Conservation (phyloP, 2,113 vertebrate genomes). For the Etheostoma spectabile region DNA sequence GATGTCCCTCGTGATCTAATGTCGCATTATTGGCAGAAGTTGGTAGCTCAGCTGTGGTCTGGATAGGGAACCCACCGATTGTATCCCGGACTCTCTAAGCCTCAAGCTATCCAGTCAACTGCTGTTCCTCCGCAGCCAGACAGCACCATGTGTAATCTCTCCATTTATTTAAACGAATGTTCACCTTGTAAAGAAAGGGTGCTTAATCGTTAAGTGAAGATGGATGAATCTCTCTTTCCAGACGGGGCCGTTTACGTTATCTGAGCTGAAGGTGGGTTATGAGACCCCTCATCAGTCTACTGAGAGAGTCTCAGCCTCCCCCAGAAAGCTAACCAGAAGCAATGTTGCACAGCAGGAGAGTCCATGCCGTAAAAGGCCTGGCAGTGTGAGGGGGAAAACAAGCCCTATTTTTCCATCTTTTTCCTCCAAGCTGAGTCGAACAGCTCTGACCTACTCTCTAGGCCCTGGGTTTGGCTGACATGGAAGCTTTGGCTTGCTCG, state of each 20-base stretch:
- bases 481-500: constrained; percentile 74
- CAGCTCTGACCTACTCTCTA: constrained; percentile 74
- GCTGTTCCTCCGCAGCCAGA: constrained; percentile 47
- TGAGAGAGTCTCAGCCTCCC: constrained; percentile 33
- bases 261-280: constrained; percentile 35
- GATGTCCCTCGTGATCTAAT: constrained; percentile 68
- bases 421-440: constrained; percentile 65
- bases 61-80: constrained; percentile 51
- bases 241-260: constrained; percentile 34
- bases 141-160: constrained; percentile 61
- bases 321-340: constrained; percentile 57
- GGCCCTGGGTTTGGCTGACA: constrained; percentile 73
- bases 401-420: constrained; percentile 79
- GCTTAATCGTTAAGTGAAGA: constrained; percentile 41
- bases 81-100: constrained; percentile 65
- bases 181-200: constrained; percentile 35
- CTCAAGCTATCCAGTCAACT: constrained; percentile 45
- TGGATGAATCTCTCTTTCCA: constrained; percentile 29
- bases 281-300: constrained; percentile 47
- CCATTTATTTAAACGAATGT: constrained; percentile 58
- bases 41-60: constrained; percentile 71
- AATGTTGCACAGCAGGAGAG: constrained; percentile 68
- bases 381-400: constrained; percentile 76
- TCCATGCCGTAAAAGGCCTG: constrained; percentile 73
- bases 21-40: constrained; percentile 65